phyloP scores from a whole-genome alignment of 2,113 vertebrate genomes.

The Eupsittula cactorum region DNA sequence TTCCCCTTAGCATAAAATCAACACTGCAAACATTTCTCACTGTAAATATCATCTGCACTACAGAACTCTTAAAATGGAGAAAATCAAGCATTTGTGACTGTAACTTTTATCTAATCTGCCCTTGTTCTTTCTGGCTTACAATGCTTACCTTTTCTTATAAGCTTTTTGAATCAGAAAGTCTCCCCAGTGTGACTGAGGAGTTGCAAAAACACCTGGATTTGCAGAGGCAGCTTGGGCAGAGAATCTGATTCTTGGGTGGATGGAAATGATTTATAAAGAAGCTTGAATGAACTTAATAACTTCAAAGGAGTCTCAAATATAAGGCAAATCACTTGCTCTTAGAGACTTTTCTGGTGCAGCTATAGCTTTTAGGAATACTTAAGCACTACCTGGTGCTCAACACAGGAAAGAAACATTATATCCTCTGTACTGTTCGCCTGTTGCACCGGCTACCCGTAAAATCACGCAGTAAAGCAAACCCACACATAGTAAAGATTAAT shows the following conservation, averaged over 20 bases:
- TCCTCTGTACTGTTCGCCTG: not conserved
- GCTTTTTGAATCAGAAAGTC: not conserved
- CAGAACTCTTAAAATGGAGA: not conserved
- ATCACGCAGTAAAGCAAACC: not conserved
- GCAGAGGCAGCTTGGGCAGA: not conserved
- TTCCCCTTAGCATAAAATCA: not conserved
- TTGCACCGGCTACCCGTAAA: not conserved
- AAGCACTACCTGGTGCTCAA: not conserved
- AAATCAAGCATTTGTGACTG: not conserved
- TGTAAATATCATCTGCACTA: not conserved
- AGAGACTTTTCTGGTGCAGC: not conserved
- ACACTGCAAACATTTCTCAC: not conserved
- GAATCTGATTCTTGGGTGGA: not conserved
- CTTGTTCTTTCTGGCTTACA: not conserved
- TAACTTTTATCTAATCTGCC: not conserved
- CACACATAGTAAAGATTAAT: not conserved
- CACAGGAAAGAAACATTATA: not conserved
- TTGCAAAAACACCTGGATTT: not conserved
- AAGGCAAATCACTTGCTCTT: not conserved
- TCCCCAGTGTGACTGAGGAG: not conserved
- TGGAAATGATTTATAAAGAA: not conserved
- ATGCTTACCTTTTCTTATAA: not conserved
- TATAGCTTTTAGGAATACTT: not conserved
- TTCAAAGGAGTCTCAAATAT: not conserved
- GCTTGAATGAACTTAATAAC: not conserved